Base-by-base conservation (phyloP, 2,888 invertebrate genomes). In the Agapostemon virescens region DNA sequence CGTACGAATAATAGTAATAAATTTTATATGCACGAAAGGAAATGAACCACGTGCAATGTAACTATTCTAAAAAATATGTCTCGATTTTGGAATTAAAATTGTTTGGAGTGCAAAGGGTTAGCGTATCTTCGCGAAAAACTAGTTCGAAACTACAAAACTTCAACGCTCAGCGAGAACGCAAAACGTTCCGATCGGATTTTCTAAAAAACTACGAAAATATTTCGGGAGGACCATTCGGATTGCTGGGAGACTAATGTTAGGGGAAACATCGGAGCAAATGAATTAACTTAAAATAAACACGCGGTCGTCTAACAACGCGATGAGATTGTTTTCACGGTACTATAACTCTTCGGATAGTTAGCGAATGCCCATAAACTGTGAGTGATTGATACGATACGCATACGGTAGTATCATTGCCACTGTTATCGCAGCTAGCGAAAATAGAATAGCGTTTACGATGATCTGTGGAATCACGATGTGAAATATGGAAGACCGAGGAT, bases 261-360 rank as follows among this genome's bases (percentile, higher is more conserved):
- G 9, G 33, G 30, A 9, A 61, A 33, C 61, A 61, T 9, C 17
- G 33, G 30, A 68, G 30, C 40, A 30, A 30, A 45, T 42, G n/a
- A 67, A 67, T 40, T 67, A 45, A 67, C 45, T 30, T 45, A 45
- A 67, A 45, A 45, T 30, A 45, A 67, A 67, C 45, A 45, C 26
- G 6, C 61, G 61, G 61, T 61, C 61, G 30, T 61, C 33, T 30
- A 33, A 61, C 33, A 61, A 61, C 61, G 33, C 20, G 38, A 42
- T 30, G 66, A 15, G 66, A 66, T 66, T 66, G 26, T 40, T 26
- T 66, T 26, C 17, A 42, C 26, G 40, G 42, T 66, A 30, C 26
- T 61, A 61, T 61, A 61, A 61, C 40, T 42, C 26, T 66, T 36
- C 26, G 23, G 38, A 26, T 42, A 23, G 40, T n/a, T 40, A 23